A percentile compares a stretch with the other conserved stretches of the same genome.
Evolutionary conservation across 2,888 invertebrate species (phyloP).

Genomic region (Idaea dimidiata): DNA sequence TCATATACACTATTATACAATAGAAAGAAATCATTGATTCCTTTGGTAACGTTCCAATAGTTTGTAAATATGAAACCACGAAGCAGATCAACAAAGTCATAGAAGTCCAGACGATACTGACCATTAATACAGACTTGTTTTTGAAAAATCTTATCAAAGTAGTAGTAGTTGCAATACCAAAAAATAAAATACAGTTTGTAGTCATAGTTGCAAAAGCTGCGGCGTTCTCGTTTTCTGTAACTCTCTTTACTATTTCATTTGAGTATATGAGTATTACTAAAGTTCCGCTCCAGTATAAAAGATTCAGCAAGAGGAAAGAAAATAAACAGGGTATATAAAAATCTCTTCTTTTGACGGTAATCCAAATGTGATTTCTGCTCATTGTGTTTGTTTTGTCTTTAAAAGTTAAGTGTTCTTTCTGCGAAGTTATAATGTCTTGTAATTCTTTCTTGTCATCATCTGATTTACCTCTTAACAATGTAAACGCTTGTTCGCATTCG

Average conservation of each 20-base stretch:
- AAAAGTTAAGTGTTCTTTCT: conserved; percentile 7
- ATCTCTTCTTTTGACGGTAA: conserved; percentile 9
- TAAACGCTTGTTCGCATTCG: conserved; percentile 7
- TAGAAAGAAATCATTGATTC: conserved; percentile 8
- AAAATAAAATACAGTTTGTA: conserved; percentile 5
- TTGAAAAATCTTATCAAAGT: neutral
- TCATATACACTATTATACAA: conserved; percentile 11
- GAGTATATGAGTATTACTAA: conserved; percentile 12
- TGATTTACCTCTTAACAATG: conserved; percentile 3
- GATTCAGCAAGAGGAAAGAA: conserved; percentile 9
- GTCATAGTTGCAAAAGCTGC: conserved; percentile 6
- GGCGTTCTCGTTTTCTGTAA: conserved; percentile 9
- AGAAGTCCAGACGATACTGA: conserved; percentile 3
- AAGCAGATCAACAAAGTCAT: neutral
- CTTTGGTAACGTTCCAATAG: neutral
- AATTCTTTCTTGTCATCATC: neutral
- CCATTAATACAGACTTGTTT: conserved; percentile 2
- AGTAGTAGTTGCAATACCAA: conserved; percentile 1
- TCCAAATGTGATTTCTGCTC: conserved; percentile 2
- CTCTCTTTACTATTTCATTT: conserved; percentile 9
- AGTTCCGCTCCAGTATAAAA: conserved; percentile 14
- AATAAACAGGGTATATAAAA: conserved; percentile 14
- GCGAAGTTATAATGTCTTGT: neutral
- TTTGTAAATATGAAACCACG: conserved; percentile 5
- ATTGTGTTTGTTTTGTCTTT: neutral